phyloP scores from a whole-genome alignment of 92 coral and sea anemone species.

The Pocillopora meandrina region DNA sequence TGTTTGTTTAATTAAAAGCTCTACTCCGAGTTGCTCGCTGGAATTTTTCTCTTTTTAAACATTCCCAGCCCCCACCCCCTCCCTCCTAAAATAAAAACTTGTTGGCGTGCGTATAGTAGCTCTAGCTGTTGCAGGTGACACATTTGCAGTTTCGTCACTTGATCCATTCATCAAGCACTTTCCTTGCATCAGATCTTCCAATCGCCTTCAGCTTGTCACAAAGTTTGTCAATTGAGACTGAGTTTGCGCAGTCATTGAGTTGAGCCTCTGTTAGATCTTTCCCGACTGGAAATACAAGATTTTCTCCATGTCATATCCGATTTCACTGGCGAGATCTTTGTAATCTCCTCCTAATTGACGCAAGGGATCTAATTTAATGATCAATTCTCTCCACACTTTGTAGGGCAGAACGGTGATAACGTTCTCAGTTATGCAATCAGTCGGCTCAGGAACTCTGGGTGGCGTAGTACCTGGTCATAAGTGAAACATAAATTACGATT shows the following conservation, averaged over 20 bases:
- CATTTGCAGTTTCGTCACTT: conserved; percentile 14
- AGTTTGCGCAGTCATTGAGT: not conserved
- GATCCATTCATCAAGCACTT: conserved; percentile 8
- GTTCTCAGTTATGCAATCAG: conserved; percentile 9
- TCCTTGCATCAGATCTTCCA: conserved; percentile 9
- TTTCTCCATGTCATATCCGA: not conserved
- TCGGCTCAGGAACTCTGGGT: not conserved
- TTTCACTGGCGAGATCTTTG: not conserved
- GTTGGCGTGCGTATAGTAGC: no score
- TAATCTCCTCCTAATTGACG: not conserved
- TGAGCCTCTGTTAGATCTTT: conserved; percentile 2
- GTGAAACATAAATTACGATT: not conserved
- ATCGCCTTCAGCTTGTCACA: conserved; percentile 9
- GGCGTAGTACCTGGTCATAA: not conserved
- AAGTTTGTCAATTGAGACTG: not conserved
- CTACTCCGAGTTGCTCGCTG: no score
- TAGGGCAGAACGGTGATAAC: not conserved
- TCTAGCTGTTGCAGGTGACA: no score
- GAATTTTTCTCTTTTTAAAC: no score
- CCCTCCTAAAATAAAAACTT: no score
- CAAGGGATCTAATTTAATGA: conserved; percentile 20
- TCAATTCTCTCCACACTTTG: not conserved
- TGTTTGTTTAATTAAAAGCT: no score
- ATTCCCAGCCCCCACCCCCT: no score
- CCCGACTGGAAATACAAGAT: conserved; percentile 21